These are phyloP conservation scores for Oeneis ivallda DNA, from an alignment of 2,888 invertebrate genomes.

Conservation along the genomic window DNA sequence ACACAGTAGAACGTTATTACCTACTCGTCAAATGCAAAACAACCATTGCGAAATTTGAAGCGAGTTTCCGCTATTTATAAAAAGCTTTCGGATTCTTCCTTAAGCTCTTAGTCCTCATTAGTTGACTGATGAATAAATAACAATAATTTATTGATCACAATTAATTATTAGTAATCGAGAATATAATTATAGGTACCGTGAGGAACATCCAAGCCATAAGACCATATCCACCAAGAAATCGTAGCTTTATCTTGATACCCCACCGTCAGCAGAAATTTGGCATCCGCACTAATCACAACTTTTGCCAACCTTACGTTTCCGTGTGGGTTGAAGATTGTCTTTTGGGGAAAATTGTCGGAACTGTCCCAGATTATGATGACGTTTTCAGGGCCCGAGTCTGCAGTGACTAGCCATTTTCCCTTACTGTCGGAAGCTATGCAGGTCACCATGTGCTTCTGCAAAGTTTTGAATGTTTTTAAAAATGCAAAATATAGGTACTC, in stretches of 20 bases:
- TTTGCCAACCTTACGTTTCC: constrained; percentile 59
- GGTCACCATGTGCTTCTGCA: constrained; percentile 77
- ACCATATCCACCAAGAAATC: constrained; percentile 85
- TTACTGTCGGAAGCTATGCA: constrained; percentile 71
- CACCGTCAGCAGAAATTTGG: constrained; percentile 81
- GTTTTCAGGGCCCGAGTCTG: constrained; percentile 81
- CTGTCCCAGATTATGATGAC: constrained; percentile 83
- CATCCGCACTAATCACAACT: constrained; percentile 78
- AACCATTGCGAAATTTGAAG: too few relatives aligned
- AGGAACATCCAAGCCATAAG: constrained; percentile 71
- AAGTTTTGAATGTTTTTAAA: not conserved
- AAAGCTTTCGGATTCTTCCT: too few relatives aligned
- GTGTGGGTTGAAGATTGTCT: constrained; percentile 80
- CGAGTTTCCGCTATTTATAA: too few relatives aligned
- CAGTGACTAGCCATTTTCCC: constrained; percentile 83
- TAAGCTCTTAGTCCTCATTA: too few relatives aligned
- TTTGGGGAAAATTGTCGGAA: constrained; percentile 70
- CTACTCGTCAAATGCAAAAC: too few relatives aligned
- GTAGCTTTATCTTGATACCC: constrained; percentile 69
- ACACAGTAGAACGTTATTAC: too few relatives aligned
- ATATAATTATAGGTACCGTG: constrained; percentile 68
- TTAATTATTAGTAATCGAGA: not conserved
- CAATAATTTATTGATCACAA: too few relatives aligned
- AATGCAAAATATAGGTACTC: too few relatives aligned
- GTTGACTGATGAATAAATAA: too few relatives aligned